Evolutionary conservation across 2,797 vertebrate species (phyloP).

Genomic region (Tokudaia muenninki): DNA sequence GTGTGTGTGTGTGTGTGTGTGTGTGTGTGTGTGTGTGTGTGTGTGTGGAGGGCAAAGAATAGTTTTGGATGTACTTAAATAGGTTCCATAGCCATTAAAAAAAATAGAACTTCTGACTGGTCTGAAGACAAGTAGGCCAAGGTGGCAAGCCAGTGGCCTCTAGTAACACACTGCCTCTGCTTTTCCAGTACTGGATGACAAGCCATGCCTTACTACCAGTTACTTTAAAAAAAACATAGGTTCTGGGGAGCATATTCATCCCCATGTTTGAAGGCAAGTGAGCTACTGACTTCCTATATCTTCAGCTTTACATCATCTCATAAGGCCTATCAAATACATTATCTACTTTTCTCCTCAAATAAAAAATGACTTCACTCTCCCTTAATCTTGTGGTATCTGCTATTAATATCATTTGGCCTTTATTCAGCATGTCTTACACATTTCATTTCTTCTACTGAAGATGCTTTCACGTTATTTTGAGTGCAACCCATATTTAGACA

Average conservation of each 20-base stretch:
- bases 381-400: not conserved
- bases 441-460: not conserved
- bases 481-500: not conserved
- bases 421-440: not conserved
- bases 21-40: not conserved
- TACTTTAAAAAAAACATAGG: not conserved
- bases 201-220: not conserved
- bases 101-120: not conserved
- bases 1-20: not conserved
- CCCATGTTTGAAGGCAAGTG: not conserved
- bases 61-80: not conserved
- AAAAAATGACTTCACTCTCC: not conserved
- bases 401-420: conserved; percentile 34
- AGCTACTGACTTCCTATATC: not conserved
- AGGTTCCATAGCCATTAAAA: not conserved
- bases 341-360: not conserved
- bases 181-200: not conserved
- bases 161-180: not conserved
- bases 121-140: not conserved
- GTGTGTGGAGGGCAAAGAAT: not conserved
- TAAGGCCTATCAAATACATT: not conserved
- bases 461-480: conserved; percentile 36
- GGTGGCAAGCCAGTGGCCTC: not conserved
- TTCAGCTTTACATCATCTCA: not conserved
- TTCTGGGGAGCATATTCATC: not conserved